Conservation (phyloP, 1,140 invertebrate species). For the Nasonia vitripennis region DNA sequence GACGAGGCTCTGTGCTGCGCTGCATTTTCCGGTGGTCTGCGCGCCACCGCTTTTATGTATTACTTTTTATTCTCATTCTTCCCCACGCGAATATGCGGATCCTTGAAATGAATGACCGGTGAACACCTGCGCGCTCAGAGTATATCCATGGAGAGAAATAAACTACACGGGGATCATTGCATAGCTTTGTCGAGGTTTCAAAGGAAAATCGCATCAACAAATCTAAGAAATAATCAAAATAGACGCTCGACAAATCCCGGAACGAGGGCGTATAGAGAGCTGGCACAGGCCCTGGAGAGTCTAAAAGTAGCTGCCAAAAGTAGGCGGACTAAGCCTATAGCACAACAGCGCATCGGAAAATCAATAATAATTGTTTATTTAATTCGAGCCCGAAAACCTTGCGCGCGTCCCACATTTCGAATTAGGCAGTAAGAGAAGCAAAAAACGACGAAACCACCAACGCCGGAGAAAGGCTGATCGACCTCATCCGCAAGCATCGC, state of each 20-base stretch:
- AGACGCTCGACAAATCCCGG: background rate
- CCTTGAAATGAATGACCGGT: too few species aligned
- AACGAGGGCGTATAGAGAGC: background rate
- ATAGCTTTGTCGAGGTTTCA: too few species aligned
- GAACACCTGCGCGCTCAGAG: background rate
- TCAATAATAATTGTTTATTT: slow-evolving; percentile 44
- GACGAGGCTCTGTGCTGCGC: too few species aligned
- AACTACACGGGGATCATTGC: too few species aligned
- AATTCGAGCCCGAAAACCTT: background rate
- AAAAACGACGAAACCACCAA: too few species aligned
- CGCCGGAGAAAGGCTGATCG: too few species aligned
- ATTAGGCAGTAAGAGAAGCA: background rate
- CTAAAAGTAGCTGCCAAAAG: background rate
- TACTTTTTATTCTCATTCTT: too few species aligned
- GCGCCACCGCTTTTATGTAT: too few species aligned
- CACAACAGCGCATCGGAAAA: background rate
- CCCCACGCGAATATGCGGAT: too few species aligned
- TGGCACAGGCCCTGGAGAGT: background rate
- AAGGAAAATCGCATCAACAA: background rate
- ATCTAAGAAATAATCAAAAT: background rate
- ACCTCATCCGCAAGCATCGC: background rate
- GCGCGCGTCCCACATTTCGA: too few species aligned
- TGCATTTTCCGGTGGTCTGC: background rate
- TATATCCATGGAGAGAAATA: background rate
- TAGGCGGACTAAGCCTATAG: background rate